Conservation (phyloP, 2,113 vertebrate species). For the Ciconia stormi region DNA sequence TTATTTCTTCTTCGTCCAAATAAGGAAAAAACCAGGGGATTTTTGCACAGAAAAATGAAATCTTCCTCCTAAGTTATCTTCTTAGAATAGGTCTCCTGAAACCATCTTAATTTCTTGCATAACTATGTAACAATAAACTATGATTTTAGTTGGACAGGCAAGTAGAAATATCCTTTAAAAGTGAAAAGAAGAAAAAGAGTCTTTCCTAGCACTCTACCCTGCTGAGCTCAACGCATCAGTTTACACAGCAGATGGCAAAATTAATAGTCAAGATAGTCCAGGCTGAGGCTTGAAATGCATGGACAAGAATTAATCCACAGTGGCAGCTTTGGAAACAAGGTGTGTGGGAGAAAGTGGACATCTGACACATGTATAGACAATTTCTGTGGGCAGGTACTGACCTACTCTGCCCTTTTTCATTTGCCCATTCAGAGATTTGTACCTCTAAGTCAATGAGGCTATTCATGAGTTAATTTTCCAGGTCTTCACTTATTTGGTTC, state of each 20-base stretch:
- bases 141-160: neutral
- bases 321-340: neutral
- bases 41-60: neutral
- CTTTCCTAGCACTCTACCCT: neutral
- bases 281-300: neutral
- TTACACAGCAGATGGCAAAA: neutral
- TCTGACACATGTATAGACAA: neutral
- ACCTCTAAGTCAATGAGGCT: neutral
- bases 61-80: neutral
- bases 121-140: neutral
- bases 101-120: neutral
- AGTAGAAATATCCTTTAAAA: neutral
- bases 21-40: accelerated
- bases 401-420: neutral
- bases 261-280: neutral
- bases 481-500: neutral
- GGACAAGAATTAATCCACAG: neutral
- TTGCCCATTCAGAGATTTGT: neutral
- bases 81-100: neutral
- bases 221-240: neutral
- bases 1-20: neutral
- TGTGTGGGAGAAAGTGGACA: neutral
- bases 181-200: neutral
- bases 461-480: neutral
- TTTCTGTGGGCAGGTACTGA: neutral